Base-by-base conservation (phyloP, 2,797 vertebrate species). In the Fistularia commersonii region DNA sequence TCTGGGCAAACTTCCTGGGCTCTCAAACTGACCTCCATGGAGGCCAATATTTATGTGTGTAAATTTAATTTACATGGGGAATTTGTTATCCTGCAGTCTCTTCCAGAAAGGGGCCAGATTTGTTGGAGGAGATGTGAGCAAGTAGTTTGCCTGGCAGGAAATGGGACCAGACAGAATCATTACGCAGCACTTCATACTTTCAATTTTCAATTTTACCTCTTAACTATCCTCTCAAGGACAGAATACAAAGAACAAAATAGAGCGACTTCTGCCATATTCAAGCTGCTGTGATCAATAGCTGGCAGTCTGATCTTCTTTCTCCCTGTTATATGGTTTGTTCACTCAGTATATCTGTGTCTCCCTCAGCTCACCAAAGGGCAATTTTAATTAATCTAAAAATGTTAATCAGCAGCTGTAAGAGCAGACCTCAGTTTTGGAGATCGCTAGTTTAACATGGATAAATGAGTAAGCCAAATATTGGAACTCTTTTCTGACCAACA, bases 161-260 rank as follows among this genome's bases (percentile, higher is more conserved):
- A 80, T 61, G 6, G 31, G 58, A 79, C 32, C 6, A 47, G 77
- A 81, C 77, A 77, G 61, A 64, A 56, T 69, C 61, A 57, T 80
- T 72, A 59, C 64, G 49, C 65, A 70, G 68, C 67, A 53, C 48
- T 76, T 70, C 55, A 53, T 44, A 23, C 40, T 11, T 39, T 47
- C 35, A 35, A 33, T 56, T 54, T 41, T 55, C 45, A 53, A 34
- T 41, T 38, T 12, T 41, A 44, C 41, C 64, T 58, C 35, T 52
- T 40, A 40, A 48, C 11, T 12, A 5, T 55, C 50, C 36, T 61
- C 51, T 72, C 54, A 64, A 74, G 64, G 53, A 66, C 60, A 50
- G 51, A 51, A 45, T 39, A 11, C 65, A 69, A 45, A 40, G 14
- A 42, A 11, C 13, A 46, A 41, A 8, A 34, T 14, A 34, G 32